A percentile compares a stretch with the other conserved stretches of the same genome.
Evolutionary conservation across 2,113 vertebrate species (phyloP).

Genomic region (Promerops cafer): DNA sequence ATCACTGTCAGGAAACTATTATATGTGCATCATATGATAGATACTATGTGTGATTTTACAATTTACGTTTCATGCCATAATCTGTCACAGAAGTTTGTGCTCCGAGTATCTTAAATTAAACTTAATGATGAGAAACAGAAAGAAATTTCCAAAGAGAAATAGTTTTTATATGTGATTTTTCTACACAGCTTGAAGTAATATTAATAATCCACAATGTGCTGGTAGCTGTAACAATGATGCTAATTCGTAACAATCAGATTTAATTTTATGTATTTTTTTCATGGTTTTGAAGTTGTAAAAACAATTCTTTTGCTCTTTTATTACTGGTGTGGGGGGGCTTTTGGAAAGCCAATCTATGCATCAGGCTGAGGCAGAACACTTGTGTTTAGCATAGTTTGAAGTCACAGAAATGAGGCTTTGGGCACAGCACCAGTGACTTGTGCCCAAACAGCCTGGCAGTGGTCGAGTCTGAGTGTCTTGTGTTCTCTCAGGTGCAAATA

Average conservation of each 20-base stretch:
- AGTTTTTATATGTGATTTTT: neutral
- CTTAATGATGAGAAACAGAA: conserved; percentile 46
- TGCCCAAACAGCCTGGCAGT: neutral
- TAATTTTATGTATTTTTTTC: neutral
- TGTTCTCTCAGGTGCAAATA: neutral
- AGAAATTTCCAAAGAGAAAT: conserved; percentile 15
- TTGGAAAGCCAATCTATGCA: neutral
- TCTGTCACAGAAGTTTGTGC: conserved; percentile 38
- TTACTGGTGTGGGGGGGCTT: neutral
- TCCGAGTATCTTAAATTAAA: neutral
- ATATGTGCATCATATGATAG: neutral
- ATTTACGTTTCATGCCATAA: conserved; percentile 27
- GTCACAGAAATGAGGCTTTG: neutral
- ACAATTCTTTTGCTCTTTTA: neutral
- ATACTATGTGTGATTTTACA: neutral
- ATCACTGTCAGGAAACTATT: neutral
- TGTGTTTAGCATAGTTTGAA: neutral
- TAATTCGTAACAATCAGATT: neutral
- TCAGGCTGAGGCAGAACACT: neutral
- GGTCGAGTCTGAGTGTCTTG: neutral
- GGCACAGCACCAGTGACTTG: neutral
- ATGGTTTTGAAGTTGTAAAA: neutral
- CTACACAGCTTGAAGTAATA: neutral
- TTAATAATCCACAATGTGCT: neutral
- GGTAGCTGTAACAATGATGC: neutral